A percentile compares a stretch with the other conserved stretches of the same genome.
These are phyloP conservation scores for Australoheros facetus DNA, from an alignment of 2,797 vertebrate genomes.

Conservation along the genomic window DNA sequence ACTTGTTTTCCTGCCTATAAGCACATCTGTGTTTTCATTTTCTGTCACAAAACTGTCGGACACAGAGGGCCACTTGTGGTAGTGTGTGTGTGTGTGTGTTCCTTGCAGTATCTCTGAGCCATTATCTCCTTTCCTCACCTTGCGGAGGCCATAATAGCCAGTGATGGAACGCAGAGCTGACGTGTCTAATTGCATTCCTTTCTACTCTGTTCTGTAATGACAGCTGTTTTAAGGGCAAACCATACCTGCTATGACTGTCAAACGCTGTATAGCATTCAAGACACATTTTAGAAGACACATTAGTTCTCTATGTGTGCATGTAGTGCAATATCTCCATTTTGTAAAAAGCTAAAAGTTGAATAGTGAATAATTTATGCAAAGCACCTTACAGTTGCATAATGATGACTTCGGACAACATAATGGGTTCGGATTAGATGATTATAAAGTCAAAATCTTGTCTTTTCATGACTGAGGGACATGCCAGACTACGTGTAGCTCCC, in stretches of 20 bases:
- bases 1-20: conserved; percentile 30
- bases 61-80: background rate
- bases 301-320: background rate
- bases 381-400: background rate
- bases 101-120: conserved; percentile 44
- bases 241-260: conserved; percentile 67
- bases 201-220: conserved; percentile 89
- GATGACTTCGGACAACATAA: background rate
- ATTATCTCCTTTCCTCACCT: conserved; percentile 86
- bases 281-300: conserved; percentile 4
- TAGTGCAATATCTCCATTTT: conserved; percentile 12
- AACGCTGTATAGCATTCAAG: conserved; percentile 78
- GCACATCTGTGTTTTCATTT: conserved; percentile 46
- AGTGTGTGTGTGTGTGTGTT: conserved; percentile 15
- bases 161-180: conserved; percentile 90
- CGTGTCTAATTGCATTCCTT: conserved; percentile 92
- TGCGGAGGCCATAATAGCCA: conserved; percentile 87
- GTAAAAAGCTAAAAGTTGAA: background rate
- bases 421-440: background rate
- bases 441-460: background rate
- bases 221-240: conserved; percentile 90
- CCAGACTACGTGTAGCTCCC: background rate
- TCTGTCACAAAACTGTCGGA: conserved; percentile 36
- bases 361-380: conserved; percentile 25
- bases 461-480: background rate